Evolutionary conservation across 2,113 vertebrate genomes (phyloP).

Genomic region (Brachyhypopomus occidentalis): DNA sequence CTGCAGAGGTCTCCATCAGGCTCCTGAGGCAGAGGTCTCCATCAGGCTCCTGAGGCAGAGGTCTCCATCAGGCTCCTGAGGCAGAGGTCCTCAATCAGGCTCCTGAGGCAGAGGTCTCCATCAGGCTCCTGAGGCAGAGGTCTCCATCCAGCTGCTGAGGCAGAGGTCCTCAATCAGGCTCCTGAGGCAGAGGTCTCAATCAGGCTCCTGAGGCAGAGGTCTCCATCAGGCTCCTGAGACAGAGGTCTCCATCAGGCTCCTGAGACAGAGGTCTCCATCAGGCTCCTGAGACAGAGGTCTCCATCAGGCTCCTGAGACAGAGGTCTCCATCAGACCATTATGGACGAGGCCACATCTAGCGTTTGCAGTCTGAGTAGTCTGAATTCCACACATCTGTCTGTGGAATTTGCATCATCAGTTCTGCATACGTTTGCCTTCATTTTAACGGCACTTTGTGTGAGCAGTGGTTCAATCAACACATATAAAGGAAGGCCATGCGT

Average conservation of each 20-base stretch:
- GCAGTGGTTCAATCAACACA: slow-evolving; percentile 34
- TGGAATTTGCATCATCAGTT: slow-evolving; percentile 23
- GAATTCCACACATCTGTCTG: slow-evolving; percentile 26
- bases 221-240: no score
- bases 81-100: no score
- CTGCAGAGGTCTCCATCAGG: background rate
- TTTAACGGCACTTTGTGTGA: slow-evolving; percentile 22
- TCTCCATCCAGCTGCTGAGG: no score
- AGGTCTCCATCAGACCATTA: background rate
- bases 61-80: no score
- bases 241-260: no score
- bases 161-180: no score
- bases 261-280: no score
- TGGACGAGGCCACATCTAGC: slow-evolving; percentile 12
- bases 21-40: background rate
- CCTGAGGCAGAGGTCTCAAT: no score
- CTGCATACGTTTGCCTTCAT: slow-evolving; percentile 26
- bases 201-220: no score
- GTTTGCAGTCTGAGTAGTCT: slow-evolving; percentile 4
- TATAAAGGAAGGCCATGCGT: background rate
- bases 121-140: background rate
- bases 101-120: no score
- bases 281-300: no score
- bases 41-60: background rate
- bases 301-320: background rate